Evolutionary conservation across 2,113 vertebrate genomes (phyloP).

Genomic region (Petroica traversi): DNA sequence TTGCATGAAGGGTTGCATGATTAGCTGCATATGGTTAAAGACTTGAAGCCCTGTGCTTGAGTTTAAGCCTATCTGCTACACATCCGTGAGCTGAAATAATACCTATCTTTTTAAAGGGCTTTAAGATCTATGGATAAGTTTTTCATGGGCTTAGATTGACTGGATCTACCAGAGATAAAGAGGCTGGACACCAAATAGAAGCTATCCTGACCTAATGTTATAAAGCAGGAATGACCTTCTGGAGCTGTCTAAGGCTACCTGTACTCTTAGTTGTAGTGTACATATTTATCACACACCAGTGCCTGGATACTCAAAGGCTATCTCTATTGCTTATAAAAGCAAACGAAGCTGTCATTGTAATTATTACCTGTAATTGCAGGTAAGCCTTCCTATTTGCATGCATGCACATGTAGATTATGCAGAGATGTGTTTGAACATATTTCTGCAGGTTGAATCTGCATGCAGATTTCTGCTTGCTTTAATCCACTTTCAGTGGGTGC

Average conservation of each 20-base stretch:
- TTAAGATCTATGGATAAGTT: background rate
- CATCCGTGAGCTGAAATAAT: background rate
- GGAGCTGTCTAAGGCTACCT: fast-evolving
- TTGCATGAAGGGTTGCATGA: background rate
- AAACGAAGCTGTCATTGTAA: background rate
- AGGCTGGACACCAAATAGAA: background rate
- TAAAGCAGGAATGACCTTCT: background rate
- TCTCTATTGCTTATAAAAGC: background rate
- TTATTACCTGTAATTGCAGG: background rate
- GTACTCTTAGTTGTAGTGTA: background rate
- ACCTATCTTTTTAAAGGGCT: background rate
- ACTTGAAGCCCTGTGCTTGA: background rate
- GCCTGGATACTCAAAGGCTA: background rate
- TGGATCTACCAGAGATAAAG: background rate
- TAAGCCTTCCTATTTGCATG: background rate
- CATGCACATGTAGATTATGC: background rate
- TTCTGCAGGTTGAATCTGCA: background rate
- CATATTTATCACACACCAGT: background rate
- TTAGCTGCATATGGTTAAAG: background rate
- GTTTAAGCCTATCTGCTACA: background rate
- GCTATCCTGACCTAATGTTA: background rate
- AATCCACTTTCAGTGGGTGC: background rate
- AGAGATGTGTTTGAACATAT: background rate
- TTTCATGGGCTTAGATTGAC: background rate
- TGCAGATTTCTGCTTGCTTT: background rate